These are phyloP conservation scores for Holcopasites calliopsidis DNA, from an alignment of 1,140 invertebrate genomes.

Conservation along the genomic window DNA sequence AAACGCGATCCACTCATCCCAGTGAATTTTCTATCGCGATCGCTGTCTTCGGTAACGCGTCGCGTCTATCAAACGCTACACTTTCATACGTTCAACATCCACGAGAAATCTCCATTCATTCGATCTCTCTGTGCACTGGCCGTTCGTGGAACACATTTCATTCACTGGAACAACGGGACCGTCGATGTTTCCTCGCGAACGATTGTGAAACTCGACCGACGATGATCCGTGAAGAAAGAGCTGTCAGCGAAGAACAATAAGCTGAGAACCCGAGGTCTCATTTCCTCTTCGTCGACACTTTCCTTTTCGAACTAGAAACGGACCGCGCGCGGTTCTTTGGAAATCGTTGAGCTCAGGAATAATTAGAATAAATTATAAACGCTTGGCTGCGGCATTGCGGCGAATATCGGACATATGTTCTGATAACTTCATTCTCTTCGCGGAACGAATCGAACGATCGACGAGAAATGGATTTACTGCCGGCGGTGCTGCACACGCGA, in stretches of 20 bases:
- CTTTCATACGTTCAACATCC: neutral
- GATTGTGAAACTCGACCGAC: constrained; percentile 33
- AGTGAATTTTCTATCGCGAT: neutral
- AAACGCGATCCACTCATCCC: neutral
- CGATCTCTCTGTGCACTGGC: neutral
- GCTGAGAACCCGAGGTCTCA: constrained; percentile 14
- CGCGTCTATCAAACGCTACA: neutral
- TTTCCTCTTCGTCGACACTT: constrained; percentile 11
- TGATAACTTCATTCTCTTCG: too few species aligned
- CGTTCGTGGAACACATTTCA: neutral
- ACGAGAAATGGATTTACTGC: neutral
- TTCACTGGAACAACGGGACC: neutral
- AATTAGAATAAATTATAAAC: too few species aligned
- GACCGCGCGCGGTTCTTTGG: too few species aligned
- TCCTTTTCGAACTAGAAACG: neutral
- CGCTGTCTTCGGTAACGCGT: too few species aligned
- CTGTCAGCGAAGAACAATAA: constrained; percentile 45
- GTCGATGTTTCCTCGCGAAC: neutral
- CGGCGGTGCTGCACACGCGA: neutral
- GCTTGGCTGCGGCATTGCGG: too few species aligned
- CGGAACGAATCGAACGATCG: neutral
- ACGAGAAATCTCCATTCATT: neutral
- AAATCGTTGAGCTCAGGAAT: too few species aligned
- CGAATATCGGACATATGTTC: too few species aligned
- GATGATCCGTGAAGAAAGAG: constrained; percentile 41